Conservation (phyloP, 2,113 vertebrate genomes). For the Sterrhoptilus dennistouni region DNA sequence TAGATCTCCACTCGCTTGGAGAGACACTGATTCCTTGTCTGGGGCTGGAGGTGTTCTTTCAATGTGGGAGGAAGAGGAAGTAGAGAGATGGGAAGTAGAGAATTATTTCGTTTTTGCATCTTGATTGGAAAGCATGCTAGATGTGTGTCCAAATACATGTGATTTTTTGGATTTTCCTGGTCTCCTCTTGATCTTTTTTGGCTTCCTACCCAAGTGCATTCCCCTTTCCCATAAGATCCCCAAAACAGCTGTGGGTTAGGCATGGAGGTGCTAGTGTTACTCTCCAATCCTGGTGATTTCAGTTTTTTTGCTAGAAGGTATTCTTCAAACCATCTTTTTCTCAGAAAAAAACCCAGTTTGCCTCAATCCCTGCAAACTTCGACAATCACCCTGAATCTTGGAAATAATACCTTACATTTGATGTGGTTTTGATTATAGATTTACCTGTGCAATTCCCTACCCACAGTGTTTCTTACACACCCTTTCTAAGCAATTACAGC, state of each 20-base stretch:
- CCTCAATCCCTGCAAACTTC: neutral
- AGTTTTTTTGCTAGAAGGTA: neutral
- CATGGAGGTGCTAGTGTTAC: neutral
- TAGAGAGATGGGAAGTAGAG: neutral
- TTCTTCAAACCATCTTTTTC: neutral
- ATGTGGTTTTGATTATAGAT: neutral
- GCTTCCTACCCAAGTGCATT: neutral
- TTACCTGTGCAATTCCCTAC: neutral
- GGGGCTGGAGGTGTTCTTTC: rapidly evolving
- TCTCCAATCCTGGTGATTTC: neutral
- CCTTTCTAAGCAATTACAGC: neutral
- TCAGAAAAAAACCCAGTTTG: neutral
- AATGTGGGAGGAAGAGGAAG: neutral
- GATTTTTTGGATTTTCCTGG: neutral
- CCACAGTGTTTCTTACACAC: neutral
- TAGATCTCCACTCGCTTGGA: neutral
- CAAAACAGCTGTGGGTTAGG: neutral
- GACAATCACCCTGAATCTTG: neutral
- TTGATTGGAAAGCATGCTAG: neutral
- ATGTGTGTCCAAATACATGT: rapidly evolving
- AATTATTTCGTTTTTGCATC: neutral
- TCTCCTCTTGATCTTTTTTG: neutral
- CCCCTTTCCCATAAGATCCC: neutral
- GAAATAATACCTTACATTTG: neutral
- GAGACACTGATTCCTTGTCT: neutral